These are phyloP conservation scores for Drosophila watanabei DNA, from an alignment of 1,140 invertebrate genomes.

Conservation along the genomic window DNA sequence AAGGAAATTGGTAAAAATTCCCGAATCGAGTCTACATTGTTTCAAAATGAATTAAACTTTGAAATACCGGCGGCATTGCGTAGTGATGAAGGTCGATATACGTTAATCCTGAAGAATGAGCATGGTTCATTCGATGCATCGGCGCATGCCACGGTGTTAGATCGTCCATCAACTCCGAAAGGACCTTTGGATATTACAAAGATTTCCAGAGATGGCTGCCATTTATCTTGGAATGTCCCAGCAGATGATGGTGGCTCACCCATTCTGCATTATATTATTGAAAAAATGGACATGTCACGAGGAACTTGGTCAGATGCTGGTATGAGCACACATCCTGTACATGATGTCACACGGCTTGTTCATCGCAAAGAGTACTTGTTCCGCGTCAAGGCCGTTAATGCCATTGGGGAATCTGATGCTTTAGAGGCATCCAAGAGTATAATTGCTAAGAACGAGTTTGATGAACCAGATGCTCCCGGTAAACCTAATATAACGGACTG, in stretches of 20 bases:
- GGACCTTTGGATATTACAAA: slow-evolving; percentile 94
- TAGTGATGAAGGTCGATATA: slow-evolving; percentile 94
- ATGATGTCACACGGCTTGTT: slow-evolving; percentile 94
- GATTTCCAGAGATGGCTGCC: slow-evolving; percentile 96
- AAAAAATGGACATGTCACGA: slow-evolving; percentile 98
- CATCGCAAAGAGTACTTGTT: slow-evolving; percentile 98
- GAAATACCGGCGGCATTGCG: slow-evolving; percentile 95
- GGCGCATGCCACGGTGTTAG: slow-evolving; percentile 95
- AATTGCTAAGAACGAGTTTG: slow-evolving; percentile 97
- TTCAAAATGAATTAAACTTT: slow-evolving; percentile 92
- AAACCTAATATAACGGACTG: slow-evolving; percentile 95
- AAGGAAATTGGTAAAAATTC: slow-evolving; percentile 89
- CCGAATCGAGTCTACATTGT: slow-evolving; percentile 90
- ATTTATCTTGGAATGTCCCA: slow-evolving; percentile 93
- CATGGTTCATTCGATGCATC: slow-evolving; percentile 92
- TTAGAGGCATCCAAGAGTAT: slow-evolving; percentile 94
- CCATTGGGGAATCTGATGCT: slow-evolving; percentile 97
- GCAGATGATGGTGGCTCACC: slow-evolving; percentile 96
- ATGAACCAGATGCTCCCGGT: slow-evolving; percentile 96
- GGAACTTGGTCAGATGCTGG: slow-evolving; percentile 98
- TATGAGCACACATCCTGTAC: slow-evolving; percentile 93
- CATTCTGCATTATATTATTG: slow-evolving; percentile 97
- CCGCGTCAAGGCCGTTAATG: slow-evolving; percentile 96
- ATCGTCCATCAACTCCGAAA: slow-evolving; percentile 95
- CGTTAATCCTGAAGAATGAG: slow-evolving; percentile 94